Percentiles rank a stretch among this genome's conserved stretches.
These are phyloP conservation scores for Nemopilema nomurai DNA, from an alignment of 30 jellyfish, hydroid and myxozoan genomes.

Conservation along the genomic window DNA sequence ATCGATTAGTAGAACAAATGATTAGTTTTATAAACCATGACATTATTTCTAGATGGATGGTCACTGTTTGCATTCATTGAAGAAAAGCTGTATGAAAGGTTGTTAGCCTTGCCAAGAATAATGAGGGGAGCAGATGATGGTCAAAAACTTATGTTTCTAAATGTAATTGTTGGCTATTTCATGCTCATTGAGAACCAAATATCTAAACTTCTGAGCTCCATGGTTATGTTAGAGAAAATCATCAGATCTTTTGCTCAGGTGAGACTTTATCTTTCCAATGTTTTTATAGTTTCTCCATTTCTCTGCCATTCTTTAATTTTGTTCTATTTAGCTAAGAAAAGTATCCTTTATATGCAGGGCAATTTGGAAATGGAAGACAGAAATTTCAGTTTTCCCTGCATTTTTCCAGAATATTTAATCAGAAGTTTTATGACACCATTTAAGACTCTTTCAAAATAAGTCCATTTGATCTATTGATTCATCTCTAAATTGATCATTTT, in stretches of 20 bases:
- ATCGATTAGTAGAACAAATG: too few relatives aligned
- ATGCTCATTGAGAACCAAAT: slow-evolving; percentile 63
- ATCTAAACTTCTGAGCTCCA: slow-evolving; percentile 51
- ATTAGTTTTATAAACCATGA: too few relatives aligned
- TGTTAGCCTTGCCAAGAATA: slow-evolving; percentile 81
- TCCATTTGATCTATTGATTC: too few relatives aligned
- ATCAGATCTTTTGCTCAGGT: slow-evolving; percentile 83
- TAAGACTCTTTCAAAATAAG: too few relatives aligned
- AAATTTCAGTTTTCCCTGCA: too few relatives aligned
- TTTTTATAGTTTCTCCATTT: too few relatives aligned
- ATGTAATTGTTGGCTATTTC: slow-evolving; percentile 67
- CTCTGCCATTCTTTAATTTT: too few relatives aligned
- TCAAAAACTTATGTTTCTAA: slow-evolving; percentile 49
- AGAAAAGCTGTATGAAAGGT: slow-evolving; percentile 56
- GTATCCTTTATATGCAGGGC: too few relatives aligned
- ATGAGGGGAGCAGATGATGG: slow-evolving; percentile 74
- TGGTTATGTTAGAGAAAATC: slow-evolving; percentile 62
- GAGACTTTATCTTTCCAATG: background rate
- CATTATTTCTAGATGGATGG: slow-evolving; percentile 41
- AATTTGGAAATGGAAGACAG: too few relatives aligned
- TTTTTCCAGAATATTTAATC: too few relatives aligned
- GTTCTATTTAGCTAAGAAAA: too few relatives aligned
- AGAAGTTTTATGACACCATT: too few relatives aligned
- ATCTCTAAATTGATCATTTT: background rate
- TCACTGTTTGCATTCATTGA: slow-evolving; percentile 31